Base-by-base conservation (phyloP, 2,113 vertebrate species). In the Saccopteryx bilineata region DNA sequence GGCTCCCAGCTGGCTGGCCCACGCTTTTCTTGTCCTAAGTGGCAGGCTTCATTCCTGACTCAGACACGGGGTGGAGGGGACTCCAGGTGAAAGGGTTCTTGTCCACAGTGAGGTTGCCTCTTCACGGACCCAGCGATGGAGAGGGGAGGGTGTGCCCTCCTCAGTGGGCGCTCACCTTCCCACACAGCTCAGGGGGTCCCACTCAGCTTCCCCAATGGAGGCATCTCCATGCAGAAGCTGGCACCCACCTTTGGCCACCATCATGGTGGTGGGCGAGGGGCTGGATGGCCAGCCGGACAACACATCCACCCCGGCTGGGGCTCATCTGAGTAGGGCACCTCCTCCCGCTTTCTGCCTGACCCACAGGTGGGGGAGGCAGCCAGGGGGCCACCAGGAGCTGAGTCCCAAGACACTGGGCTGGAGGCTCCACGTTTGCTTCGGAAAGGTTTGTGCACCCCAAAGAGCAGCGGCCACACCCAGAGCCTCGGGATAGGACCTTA, bases 161-260 rank as follows among this genome's bases (percentile, higher is more conserved):
- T 46, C 65, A 7, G 1, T 1, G 1, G 23, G 5, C 17, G 15
- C 31, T 1, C 5, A 1, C 26, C 10, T 61, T n/a, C 18, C 1
- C 6, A 2, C 18, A 1, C 33, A 5, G 82, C 52, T 31, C 23
- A 2, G 13, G 56, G 39, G 75, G 75, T 26, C 75, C 28, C 0
- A 2, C 15, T 54, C 50, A 19, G 75, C 50, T 18, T 5, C 26
- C 26, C 18, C 6, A 63, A 23, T 0, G 2, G 13, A 33, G 4
- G 56, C 0, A 6, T 21, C 14, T 23, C 11, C 23, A 3, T 0
- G 18, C 21, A 13, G 54, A n/a, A 1, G 9, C 0, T 0, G 9
- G 6, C 10, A 2, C 48, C 71, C 5, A 0, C 1, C 2, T 1
- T 7, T 1, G 12, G 24, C 31, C 14, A 39, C 17, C 8, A 1